Evolutionary conservation across 2,797 vertebrate species (phyloP), one percentile per base, ranked within the genome.

Genomic region (Leptoclinus maculatus): DNA sequence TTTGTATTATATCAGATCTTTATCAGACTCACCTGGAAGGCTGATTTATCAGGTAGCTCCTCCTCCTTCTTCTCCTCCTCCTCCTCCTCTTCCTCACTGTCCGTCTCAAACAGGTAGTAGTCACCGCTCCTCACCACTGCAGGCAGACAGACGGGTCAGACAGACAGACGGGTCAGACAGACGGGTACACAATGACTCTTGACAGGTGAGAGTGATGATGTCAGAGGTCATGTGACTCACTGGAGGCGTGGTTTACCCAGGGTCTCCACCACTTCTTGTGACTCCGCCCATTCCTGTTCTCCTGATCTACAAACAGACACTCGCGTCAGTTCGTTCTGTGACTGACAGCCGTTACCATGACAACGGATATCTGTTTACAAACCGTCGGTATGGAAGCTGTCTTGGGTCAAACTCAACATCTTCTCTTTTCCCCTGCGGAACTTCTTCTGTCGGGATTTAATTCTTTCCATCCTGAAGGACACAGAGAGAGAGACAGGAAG

Each of bases 21-120:
- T 13, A 16, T 25, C 10, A 53, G 51, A 54, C 62, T 38, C 41
- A 95, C 95, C 91, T 95, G 94, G 49, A 99, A 98, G 1, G 97
- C 97, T 16, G 97, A 97, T 85, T 95, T 98, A 77, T 95, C 96
- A 0, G 96, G 95, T 54, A 87, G 92, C 8, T 94, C 95, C 3
- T 96, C 95, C n/a, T 97, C 95, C 83, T 58, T 27, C 23, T 51
- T 43, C 36, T 97, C 96, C 69, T 98, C 96, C 54, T 95, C 97
- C 91, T 98, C 94, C 45, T 95, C 97, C 5, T 99, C 94, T 54
- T 95, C 97, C 94, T 98, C 97, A 80, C 97, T 99, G 82, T 99
- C 97, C 39, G 97, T 98, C 94, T 99, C 98, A 96, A 99, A 99
- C 84, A 99, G 96, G 96, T 98, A 99, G 94, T 99, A 99, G 94